These are phyloP conservation scores for Clavelina lepadiformis DNA, from an alignment of 23 tunicate species.

Conservation along the genomic window DNA sequence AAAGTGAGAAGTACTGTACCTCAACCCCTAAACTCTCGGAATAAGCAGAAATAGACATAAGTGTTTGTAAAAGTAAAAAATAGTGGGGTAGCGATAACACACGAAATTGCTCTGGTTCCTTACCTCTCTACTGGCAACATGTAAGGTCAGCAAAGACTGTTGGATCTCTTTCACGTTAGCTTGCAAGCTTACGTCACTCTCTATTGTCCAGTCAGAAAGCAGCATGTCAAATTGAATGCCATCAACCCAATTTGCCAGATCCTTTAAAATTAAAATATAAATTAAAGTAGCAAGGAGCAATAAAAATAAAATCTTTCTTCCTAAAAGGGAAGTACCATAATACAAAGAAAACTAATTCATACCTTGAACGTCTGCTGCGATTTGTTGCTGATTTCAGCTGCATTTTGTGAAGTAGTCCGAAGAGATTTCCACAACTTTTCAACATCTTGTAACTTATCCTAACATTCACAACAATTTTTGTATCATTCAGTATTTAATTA, in stretches of 20 bases:
- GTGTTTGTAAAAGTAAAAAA: neutral
- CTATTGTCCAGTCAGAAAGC: constrained; percentile 43
- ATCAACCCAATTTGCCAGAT: constrained; percentile 28
- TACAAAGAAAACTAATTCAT: too few species aligned
- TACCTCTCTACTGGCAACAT: neutral
- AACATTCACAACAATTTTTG: neutral
- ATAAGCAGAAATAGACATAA: neutral
- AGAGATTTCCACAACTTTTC: neutral
- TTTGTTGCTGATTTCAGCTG: neutral
- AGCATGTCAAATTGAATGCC: constrained; percentile 23
- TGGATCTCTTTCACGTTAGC: neutral
- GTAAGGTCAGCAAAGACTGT: neutral
- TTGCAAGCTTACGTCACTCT: constrained; percentile 13
- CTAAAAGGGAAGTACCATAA: too few species aligned
- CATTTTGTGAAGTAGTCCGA: neutral
- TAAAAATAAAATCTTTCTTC: neutral
- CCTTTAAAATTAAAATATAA: too few species aligned
- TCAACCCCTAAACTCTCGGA: neutral
- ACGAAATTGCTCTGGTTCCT: neutral
- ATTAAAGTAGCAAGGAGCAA: too few species aligned
- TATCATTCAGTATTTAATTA: neutral
- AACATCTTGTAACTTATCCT: constrained; percentile 4
- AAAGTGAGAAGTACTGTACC: neutral
- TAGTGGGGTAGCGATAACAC: neutral
- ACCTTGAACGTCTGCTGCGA: constrained; percentile 13